Base-by-base conservation (phyloP, 2,888 invertebrate species). In the Notocelia uddmanniana region DNA sequence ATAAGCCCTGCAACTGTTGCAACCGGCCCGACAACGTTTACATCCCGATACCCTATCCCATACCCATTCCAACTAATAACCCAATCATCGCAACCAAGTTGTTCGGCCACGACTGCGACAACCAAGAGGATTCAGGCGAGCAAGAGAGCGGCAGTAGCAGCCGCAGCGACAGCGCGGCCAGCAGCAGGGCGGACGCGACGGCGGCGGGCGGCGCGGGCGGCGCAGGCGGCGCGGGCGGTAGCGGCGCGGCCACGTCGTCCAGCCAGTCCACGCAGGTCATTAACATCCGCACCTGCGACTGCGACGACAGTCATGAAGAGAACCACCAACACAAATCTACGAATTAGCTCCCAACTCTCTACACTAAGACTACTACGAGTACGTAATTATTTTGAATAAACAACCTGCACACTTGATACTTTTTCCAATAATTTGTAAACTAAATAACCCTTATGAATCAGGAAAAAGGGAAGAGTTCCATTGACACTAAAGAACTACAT, bases 31-130 rank as follows among this genome's bases (percentile, higher is more conserved):
- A 23, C 10, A 23, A 41, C 5, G 10, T 21, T 41, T 60, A 19
- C 59, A 60, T 45, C 45, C 26, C 60, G 23, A 26, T 60, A 60
- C 45, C 45, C n/a, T 60, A 60, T 45, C 60, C 45, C 5, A 60
- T 60, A 60, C 59, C 59, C 5, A 45, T n/a, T 23, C 59, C 23
- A 37, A 60, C 45, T 6, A n/a, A 23, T 37, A 45, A 45, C n/a
- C 41, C 59, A 21, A 45, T 23, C 15, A 60, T 60, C 10, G n/a
- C n/a, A 5, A 15, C 59, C 13, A 41, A 45, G n/a, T 9, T 23
- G 37, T 59, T 13, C n/a, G 23, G 41, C 8, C 8, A 45, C 59
- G 23, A n/a, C 41, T 41, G 21, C n/a, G 41, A n/a, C 23, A 23
- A n/a, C 21, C 41, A 45, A n/a, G 59, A 45, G 21, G 37, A 59